phyloP scores from a whole-genome alignment of 2,888 invertebrate species.

The Eledona agricola region DNA sequence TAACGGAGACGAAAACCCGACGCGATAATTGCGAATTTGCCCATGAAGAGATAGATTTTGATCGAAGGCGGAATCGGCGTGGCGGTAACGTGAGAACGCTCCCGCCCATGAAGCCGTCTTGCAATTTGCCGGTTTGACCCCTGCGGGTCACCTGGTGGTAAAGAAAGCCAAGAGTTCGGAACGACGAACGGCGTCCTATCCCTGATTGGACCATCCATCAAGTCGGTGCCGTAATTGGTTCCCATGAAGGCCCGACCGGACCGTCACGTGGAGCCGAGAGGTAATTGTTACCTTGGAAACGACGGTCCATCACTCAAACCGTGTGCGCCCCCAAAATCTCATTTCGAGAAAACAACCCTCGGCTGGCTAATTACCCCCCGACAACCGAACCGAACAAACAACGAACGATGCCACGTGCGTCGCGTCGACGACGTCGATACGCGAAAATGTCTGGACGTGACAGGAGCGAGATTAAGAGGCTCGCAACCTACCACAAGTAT shows the following conservation, averaged over 20 bases:
- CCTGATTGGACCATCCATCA: slow-evolving; percentile 71
- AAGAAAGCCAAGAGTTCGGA: slow-evolving; percentile 29
- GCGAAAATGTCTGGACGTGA: slow-evolving; percentile 29
- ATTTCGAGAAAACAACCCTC: slow-evolving; percentile 44
- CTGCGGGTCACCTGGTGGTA: slow-evolving; percentile 54
- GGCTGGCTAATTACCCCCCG: slow-evolving; percentile 43
- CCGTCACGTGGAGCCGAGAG: slow-evolving; percentile 56
- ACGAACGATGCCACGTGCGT: slow-evolving; percentile 37
- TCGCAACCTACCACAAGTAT: slow-evolving; percentile 46
- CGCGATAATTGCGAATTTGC: no score
- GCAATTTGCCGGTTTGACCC: slow-evolving; percentile 56
- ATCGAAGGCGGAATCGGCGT: slow-evolving; percentile 36
- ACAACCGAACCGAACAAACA: slow-evolving; percentile 27
- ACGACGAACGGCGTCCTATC: slow-evolving; percentile 52
- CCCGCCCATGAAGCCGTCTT: slow-evolving; percentile 37
- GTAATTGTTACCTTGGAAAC: slow-evolving; percentile 62
- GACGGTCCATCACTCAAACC: slow-evolving; percentile 50
- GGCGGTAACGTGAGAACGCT: slow-evolving; percentile 43
- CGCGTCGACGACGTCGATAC: slow-evolving; percentile 35
- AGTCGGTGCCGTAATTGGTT: slow-evolving; percentile 65
- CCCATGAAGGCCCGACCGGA: slow-evolving; percentile 61
- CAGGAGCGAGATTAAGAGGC: slow-evolving; percentile 41
- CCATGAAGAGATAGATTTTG: slow-evolving; percentile 1
- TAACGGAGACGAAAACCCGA: no score
- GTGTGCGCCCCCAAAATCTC: slow-evolving; percentile 50